Evolutionary conservation across 2,113 vertebrate genomes (phyloP).

Genomic region (Spizaetus ornatus): DNA sequence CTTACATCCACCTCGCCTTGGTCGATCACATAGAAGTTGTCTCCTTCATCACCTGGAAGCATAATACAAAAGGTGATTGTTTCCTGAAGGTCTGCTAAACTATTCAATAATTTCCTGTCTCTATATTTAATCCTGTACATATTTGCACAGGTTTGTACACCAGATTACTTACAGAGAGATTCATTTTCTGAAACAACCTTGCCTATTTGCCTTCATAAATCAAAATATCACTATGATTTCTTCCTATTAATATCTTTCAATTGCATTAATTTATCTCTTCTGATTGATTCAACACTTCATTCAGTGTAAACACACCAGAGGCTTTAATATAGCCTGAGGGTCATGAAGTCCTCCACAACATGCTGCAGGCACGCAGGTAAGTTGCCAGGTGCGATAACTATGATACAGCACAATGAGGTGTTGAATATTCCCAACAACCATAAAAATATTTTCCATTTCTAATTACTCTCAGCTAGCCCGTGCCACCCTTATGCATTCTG

Average conservation of each 20-base stretch:
- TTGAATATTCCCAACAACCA: conserved; percentile 33
- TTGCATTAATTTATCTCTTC: conserved; percentile 14
- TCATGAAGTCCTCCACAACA: neutral
- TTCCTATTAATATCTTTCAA: conserved; percentile 4
- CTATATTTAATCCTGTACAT: neutral
- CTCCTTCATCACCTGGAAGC: conserved; percentile 90
- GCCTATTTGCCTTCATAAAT: neutral
- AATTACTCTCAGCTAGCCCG: neutral
- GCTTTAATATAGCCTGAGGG: neutral
- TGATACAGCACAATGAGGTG: neutral
- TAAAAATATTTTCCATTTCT: conserved; percentile 47
- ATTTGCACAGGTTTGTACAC: conserved; percentile 18
- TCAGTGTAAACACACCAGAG: neutral
- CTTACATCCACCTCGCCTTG: conserved; percentile 96
- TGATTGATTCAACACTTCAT: conserved; percentile 4
- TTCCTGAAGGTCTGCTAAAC: conserved; percentile 17
- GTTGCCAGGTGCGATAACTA: conserved; percentile 27
- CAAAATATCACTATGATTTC: neutral
- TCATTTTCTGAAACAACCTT: neutral
- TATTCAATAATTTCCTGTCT: neutral
- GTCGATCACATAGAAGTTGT: conserved; percentile 98
- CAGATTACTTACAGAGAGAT: neutral
- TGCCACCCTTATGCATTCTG: neutral
- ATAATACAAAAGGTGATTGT: conserved; percentile 13
- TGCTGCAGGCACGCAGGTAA: conserved; percentile 28